Base-by-base conservation (phyloP, 2,797 vertebrate genomes). In the Muscicapa comitata region DNA sequence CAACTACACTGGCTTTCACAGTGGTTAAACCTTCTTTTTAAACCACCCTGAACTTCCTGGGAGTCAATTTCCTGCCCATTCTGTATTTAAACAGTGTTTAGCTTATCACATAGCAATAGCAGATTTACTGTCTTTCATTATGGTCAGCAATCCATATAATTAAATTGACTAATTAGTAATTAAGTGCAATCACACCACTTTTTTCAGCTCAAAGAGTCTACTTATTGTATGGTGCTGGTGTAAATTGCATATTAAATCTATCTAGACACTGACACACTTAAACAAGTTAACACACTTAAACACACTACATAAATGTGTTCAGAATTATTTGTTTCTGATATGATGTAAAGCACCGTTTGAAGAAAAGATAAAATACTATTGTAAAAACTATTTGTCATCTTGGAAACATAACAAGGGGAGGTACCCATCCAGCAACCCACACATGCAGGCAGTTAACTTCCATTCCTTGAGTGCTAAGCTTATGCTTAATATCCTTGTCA, bases 91-190 rank as follows among this genome's bases (percentile, higher is more conserved):
- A 84, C 48, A 92, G 68, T 78, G 90, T 93, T 94, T 88, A 90
- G 90, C 71, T 91, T 95, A 94, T 96, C 71, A 94, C 31, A 92
- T 29, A 90, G 88, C 37, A 93, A 93, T 58, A 88, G 77, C 90
- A 96, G 94, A 96, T 96, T 97, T 96, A 81, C 95, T 67, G 91
- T 94, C 95, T 95, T 97, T 96, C 86, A 94, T 94, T 97, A 84
- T 96, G 96, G 96, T 96, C 97, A 97, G 90, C 93, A 91, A 95
- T 97, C 96, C 93, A 97, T 96, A 97, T 95, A 97, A 97, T 97
- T 74, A 96, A 94, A 91, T 83, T 74, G 93, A 95, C 88, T 97
- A 97, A 96, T 91, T 96, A 91, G 92, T 94, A 95, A 96, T 96
- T 97, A 96, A 91, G 79, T 97, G 96, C 97, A 95, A 97, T 86